Base-by-base conservation (phyloP, 2,113 vertebrate genomes). In the Nothocercus julius region DNA sequence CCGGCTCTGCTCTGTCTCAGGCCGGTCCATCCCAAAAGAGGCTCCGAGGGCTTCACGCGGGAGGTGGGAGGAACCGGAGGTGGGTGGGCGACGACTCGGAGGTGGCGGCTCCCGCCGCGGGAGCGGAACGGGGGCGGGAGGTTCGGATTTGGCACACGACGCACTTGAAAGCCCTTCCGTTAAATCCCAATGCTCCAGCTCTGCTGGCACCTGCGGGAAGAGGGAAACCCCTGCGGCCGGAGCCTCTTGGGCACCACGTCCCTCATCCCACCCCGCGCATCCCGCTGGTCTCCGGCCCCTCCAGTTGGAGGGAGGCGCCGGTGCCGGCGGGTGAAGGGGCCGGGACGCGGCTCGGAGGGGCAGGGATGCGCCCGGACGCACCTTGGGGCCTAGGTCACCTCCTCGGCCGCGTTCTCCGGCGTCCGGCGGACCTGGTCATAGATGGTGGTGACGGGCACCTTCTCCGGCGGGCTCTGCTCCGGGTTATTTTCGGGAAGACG, bases 321-420 rank as follows among this genome's bases (percentile, higher is more conserved):
- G 5, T 9, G 42, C 42, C 5, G 42, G 42, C 36, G 36, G 36
- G 36, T 36, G 36, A 36, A 36, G 42, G 42, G 13, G 42, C 42
- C 42, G 45, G 45, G 45, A 47, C 8, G 17, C 45, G 13, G 45
- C 45, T 18, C 45, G 18, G 45, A 47, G 45, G 45, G 17, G 45
- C 45, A 18, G 45, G 45, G 17, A 47, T 47, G 45, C 45, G 45
- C 16, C 45, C 45, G 47, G 20, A 21, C 42, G 12, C 59, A 92
- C 93, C 93, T 89, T 75, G 25, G 80, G 51, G 34, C 13, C 86
- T 94, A 94, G 36, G 93, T 94, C 86, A 92, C 93, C 86, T 94
- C 93, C 90, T 94, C 73, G 49, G 86, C 90, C 7, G 86, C 59
- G 82, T 70, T 73, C 82, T 78, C 93, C 3, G 93, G 82, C 2